Conservation (phyloP, 2,113 vertebrate genomes). For the Poeciliopsis prolifica region DNA sequence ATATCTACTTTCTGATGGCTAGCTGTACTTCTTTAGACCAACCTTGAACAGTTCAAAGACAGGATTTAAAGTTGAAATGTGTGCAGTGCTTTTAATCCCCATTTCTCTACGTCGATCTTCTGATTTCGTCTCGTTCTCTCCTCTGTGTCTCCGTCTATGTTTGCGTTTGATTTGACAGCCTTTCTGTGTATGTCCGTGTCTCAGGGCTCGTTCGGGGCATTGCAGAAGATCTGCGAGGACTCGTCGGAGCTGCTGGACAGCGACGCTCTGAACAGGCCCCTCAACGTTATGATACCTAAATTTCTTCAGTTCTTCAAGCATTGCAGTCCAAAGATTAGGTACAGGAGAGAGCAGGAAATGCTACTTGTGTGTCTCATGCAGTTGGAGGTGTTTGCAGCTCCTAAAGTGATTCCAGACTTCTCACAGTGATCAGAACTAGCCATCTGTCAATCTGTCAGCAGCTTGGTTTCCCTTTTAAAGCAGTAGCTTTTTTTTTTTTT, state of each 20-base stretch:
- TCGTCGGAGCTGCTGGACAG: slow-evolving; percentile 95
- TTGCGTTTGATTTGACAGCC: slow-evolving; percentile 69
- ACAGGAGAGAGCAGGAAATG: slow-evolving; percentile 1
- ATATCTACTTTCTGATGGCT: background rate
- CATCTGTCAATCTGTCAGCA: background rate
- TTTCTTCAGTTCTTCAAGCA: slow-evolving; percentile 98
- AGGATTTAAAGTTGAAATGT: too few species aligned
- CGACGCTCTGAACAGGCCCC: slow-evolving; percentile 91
- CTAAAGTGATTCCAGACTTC: background rate
- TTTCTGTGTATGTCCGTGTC: slow-evolving; percentile 65
- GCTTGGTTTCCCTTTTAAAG: background rate
- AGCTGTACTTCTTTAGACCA: too few species aligned
- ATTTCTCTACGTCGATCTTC: slow-evolving; percentile 23
- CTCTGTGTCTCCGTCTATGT: slow-evolving; percentile 60
- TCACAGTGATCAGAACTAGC: too few species aligned
- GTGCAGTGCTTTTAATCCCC: background rate
- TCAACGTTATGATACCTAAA: slow-evolving; percentile 96
- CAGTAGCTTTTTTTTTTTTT: too few species aligned
- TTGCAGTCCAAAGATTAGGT: slow-evolving; percentile 97
- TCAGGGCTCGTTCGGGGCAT: slow-evolving; percentile 92
- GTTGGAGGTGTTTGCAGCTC: too few species aligned
- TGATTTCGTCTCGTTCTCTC: slow-evolving; percentile 65
- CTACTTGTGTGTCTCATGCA: background rate
- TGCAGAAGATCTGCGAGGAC: slow-evolving; percentile 97
- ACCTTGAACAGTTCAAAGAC: too few species aligned